Percentiles rank a stretch among this genome's conserved stretches.
Evolutionary conservation across 2,113 vertebrate species (phyloP).

Genomic region (Todiramphus chloris): DNA sequence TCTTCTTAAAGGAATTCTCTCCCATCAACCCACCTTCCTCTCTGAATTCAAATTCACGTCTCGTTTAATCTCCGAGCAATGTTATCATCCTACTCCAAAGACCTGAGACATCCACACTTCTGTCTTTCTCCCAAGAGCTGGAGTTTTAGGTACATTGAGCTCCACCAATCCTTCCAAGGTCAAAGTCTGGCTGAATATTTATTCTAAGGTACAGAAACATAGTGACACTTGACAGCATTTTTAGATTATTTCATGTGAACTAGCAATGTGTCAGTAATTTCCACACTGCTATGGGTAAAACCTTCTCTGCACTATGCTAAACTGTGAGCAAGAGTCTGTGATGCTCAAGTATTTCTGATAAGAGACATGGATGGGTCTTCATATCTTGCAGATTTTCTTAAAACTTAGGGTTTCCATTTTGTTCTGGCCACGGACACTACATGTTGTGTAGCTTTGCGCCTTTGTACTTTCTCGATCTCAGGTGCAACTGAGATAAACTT

Average conservation of each 20-base stretch:
- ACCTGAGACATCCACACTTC: not conserved
- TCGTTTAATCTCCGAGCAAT: not conserved
- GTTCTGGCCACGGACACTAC: not conserved
- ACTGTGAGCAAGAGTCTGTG: too few species aligned
- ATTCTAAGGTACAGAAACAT: too few species aligned
- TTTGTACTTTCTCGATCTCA: not conserved
- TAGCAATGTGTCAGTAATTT: too few species aligned
- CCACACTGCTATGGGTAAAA: too few species aligned
- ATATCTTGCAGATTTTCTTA: not conserved
- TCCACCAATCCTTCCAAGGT: rapidly evolving
- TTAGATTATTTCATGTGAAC: too few species aligned
- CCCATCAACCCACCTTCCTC: not conserved
- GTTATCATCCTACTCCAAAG: not conserved
- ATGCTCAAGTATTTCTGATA: too few species aligned
- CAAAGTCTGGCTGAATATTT: too few species aligned
- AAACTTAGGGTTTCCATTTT: not conserved
- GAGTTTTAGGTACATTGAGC: not conserved
- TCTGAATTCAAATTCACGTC: not conserved
- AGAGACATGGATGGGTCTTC: too few species aligned
- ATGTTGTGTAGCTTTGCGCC: not conserved
- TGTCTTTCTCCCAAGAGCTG: not conserved
- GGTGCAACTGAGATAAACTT: not conserved
- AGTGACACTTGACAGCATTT: too few species aligned
- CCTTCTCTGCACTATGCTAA: too few species aligned
- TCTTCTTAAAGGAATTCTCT: not conserved